phyloP scores from a whole-genome alignment of 2,797 vertebrate species.

The Macrochelys suwanniensis region DNA sequence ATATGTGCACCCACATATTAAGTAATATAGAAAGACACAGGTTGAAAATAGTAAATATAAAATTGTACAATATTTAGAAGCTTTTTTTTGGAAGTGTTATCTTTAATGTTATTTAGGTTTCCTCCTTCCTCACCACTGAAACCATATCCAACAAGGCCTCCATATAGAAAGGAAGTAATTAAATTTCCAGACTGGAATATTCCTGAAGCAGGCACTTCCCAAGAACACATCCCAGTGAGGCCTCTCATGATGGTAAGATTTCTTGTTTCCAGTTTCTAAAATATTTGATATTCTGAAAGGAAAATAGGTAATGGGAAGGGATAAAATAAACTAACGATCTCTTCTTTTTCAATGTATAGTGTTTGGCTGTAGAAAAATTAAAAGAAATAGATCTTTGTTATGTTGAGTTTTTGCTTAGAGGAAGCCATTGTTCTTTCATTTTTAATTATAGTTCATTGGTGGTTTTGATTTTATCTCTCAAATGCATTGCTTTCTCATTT shows the following conservation, averaged over 20 bases:
- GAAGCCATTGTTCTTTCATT: neutral
- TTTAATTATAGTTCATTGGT: neutral
- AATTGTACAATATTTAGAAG: neutral
- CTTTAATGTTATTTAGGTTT: slow-evolving; percentile 85
- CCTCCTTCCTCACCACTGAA: slow-evolving; percentile 93
- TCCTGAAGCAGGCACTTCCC: slow-evolving; percentile 80
- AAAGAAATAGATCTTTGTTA: neutral
- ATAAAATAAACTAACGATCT: neutral
- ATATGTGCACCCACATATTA: neutral
- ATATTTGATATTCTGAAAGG: neutral
- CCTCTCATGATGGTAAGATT: slow-evolving; percentile 82
- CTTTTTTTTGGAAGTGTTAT: slow-evolving; percentile 27
- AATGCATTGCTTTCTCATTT: neutral
- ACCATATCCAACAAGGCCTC: slow-evolving; percentile 87
- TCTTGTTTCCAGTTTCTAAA: neutral
- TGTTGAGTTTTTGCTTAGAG: neutral
- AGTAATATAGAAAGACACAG: neutral
- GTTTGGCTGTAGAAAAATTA: neutral
- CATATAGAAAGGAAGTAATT: slow-evolving; percentile 82
- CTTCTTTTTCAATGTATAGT: neutral
- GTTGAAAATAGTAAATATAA: neutral
- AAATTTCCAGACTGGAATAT: slow-evolving; percentile 92
- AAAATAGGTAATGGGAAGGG: neutral
- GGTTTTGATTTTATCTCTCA: neutral
- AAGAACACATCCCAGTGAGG: slow-evolving; percentile 85